Percentiles rank a stretch among this genome's conserved stretches.
phyloP scores from a whole-genome alignment of 2,113 vertebrate genomes.

The Meles meles region DNA sequence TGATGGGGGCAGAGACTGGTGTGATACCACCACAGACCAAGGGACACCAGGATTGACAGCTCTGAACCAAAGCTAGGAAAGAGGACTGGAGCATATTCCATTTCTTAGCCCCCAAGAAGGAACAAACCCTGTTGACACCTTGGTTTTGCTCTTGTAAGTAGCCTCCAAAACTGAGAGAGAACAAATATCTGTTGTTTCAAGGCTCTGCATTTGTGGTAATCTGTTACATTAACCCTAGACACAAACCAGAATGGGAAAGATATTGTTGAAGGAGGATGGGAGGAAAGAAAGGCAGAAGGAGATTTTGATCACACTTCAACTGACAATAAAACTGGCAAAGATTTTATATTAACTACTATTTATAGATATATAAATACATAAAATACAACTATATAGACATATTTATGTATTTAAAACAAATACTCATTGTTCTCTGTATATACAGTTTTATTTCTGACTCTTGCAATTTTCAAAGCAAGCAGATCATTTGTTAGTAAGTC shows the following conservation, averaged over 20 bases:
- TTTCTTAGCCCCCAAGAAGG: neutral
- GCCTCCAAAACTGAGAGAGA: neutral
- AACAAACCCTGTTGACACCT: rapidly evolving
- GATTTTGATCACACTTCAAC: neutral
- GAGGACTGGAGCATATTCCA: too few relatives aligned
- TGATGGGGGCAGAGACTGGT: neutral
- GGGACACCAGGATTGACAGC: neutral
- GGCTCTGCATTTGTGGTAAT: neutral
- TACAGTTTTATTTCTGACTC: neutral
- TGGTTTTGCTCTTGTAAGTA: neutral
- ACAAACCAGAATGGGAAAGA: neutral
- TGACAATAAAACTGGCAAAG: neutral
- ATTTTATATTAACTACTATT: neutral
- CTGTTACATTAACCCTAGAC: neutral
- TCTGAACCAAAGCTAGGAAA: neutral
- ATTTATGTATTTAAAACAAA: neutral
- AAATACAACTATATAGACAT: neutral
- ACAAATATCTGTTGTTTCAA: neutral
- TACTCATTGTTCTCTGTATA: too few relatives aligned
- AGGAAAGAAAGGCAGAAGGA: neutral
- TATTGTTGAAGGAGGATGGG: neutral
- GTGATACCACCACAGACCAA: neutral
- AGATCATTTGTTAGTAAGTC: neutral
- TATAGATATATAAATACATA: neutral
- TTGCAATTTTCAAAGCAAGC: neutral